Evolutionary conservation across 1,140 invertebrate species (phyloP).

Genomic region (Heliothis virescens): DNA sequence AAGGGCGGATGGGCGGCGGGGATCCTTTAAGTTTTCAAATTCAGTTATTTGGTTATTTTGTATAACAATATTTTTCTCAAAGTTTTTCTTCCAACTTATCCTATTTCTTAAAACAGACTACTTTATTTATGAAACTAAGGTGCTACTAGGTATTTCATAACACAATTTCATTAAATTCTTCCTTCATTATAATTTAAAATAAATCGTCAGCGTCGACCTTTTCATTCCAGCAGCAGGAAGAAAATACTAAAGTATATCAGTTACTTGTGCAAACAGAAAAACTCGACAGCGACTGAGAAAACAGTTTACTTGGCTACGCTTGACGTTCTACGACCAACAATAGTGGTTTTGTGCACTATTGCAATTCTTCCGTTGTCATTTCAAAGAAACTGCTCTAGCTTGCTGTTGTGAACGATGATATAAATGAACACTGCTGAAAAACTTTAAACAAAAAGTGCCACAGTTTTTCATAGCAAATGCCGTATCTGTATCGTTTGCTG

Average conservation of each 20-base stretch:
- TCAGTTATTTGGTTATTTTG: too few relatives aligned
- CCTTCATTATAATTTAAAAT: slow-evolving; percentile 35
- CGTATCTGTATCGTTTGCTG: too few relatives aligned
- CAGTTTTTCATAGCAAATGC: too few relatives aligned
- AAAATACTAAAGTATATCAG: slow-evolving; percentile 31
- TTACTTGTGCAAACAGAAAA: slow-evolving; percentile 34
- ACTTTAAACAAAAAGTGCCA: not conserved
- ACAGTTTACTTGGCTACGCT: slow-evolving; percentile 30
- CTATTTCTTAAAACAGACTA: too few relatives aligned
- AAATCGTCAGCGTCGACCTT: not conserved
- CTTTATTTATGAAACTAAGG: not conserved
- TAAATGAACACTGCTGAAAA: slow-evolving; percentile 15
- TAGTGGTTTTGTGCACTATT: slow-evolving; percentile 32
- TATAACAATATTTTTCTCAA: too few relatives aligned
- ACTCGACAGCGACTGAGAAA: slow-evolving; percentile 13
- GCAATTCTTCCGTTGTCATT: slow-evolving; percentile 36
- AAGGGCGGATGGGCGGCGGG: not conserved
- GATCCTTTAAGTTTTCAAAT: too few relatives aligned
- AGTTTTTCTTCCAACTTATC: too few relatives aligned
- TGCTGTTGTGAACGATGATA: slow-evolving; percentile 22
- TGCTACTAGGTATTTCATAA: too few relatives aligned
- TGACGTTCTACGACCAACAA: slow-evolving; percentile 24
- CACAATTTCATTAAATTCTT: too few relatives aligned
- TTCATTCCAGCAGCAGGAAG: slow-evolving; percentile 15
- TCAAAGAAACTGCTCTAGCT: slow-evolving; percentile 29